These are phyloP conservation scores for Kryptopterus vitreolus DNA, from an alignment of 2,797 vertebrate genomes.

Conservation along the genomic window DNA sequence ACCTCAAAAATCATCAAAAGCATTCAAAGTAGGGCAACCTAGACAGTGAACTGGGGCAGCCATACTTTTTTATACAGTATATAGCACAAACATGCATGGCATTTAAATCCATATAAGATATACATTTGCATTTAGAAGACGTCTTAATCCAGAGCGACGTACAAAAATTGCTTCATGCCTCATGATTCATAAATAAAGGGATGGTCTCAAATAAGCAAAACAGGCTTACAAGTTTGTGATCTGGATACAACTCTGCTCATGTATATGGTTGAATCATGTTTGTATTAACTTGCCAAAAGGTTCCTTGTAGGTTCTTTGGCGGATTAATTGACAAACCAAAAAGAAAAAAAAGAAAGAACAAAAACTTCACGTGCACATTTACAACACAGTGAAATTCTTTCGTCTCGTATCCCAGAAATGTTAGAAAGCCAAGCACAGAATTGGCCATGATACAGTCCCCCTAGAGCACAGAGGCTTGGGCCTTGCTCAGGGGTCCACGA, in stretches of 20 bases:
- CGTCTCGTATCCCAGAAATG: too few relatives aligned
- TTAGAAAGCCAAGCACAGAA: too few relatives aligned
- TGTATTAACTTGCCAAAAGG: background rate
- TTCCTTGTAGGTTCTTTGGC: background rate
- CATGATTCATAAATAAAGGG: constrained; percentile 7
- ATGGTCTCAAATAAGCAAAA: background rate
- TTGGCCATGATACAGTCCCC: too few relatives aligned
- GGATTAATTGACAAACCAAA: background rate
- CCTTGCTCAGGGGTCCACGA: too few relatives aligned
- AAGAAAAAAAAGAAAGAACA: too few relatives aligned
- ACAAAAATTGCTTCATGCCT: too few relatives aligned
- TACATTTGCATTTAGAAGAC: too few relatives aligned
- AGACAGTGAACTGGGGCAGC: constrained; percentile 52
- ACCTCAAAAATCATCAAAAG: constrained; percentile 28
- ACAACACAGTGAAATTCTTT: too few relatives aligned
- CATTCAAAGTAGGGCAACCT: constrained; percentile 53
- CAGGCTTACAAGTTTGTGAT: constrained; percentile 1
- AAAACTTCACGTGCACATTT: too few relatives aligned
- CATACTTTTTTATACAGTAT: constrained; percentile 30
- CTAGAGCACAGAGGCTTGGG: too few relatives aligned
- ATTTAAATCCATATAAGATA: constrained; percentile 13
- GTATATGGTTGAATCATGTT: background rate
- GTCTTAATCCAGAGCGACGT: too few relatives aligned
- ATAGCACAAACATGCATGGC: constrained; percentile 8
- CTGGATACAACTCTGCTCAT: constrained; percentile 9